Conservation (phyloP, 2,113 vertebrate genomes). For the Neolamprologus tretocephalus region DNA sequence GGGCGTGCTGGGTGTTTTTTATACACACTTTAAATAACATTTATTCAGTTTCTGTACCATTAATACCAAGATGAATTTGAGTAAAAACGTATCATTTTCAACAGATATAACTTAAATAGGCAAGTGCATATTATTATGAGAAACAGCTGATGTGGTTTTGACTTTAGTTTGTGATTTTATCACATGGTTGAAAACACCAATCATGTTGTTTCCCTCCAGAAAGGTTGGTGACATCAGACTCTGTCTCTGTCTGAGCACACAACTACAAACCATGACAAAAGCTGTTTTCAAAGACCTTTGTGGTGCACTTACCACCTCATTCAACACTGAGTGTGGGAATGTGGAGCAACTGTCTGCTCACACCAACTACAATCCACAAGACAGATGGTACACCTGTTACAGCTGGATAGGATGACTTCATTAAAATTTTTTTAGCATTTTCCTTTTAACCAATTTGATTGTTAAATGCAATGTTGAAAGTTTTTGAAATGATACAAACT, state of each 20-base stretch:
- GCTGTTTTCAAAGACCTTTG: conserved; percentile 37
- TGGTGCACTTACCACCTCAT: not conserved
- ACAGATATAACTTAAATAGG: not conserved
- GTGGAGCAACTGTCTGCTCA: conserved; percentile 13
- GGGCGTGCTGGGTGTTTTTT: too few species aligned
- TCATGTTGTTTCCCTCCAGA: conserved; percentile 40
- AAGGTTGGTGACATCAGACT: conserved; percentile 17
- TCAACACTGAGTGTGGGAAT: conserved; percentile 46
- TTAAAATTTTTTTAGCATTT: not conserved
- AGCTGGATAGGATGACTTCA: not conserved
- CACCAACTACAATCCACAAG: not conserved
- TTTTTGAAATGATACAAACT: not conserved
- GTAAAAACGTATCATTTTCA: not conserved
- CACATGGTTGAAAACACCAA: not conserved
- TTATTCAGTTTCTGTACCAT: not conserved
- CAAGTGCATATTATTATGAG: not conserved
- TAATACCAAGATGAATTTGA: not conserved
- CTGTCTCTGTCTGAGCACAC: not conserved
- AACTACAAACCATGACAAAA: conserved; percentile 5
- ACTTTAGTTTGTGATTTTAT: not conserved
- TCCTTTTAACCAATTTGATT: not conserved
- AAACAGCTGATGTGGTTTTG: not conserved
- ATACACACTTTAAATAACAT: not conserved
- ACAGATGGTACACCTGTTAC: not conserved
- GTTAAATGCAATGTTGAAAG: not conserved